These are phyloP conservation scores for Gopherus evgoodei DNA, from an alignment of 2,113 vertebrate species.

Conservation along the genomic window DNA sequence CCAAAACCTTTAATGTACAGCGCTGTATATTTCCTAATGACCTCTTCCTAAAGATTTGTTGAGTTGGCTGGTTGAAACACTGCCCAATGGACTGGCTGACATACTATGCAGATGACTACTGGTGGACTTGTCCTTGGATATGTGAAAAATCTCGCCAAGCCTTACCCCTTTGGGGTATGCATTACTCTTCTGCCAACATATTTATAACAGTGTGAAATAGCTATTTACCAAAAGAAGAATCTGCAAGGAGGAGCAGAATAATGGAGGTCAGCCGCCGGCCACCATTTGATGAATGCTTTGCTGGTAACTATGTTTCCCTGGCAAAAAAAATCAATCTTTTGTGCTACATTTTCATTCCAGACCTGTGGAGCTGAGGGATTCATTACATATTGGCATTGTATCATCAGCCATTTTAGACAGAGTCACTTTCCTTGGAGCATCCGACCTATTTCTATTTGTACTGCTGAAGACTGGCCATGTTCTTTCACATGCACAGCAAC, in stretches of 20 bases:
- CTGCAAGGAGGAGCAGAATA: conserved; percentile 56
- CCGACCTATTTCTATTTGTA: not conserved
- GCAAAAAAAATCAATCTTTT: conserved; percentile 63
- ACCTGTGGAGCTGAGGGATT: conserved; percentile 50
- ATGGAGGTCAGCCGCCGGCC: conserved; percentile 56
- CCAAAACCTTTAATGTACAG: not conserved
- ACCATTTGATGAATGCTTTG: conserved; percentile 53
- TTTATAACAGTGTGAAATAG: conserved; percentile 62
- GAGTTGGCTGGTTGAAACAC: not conserved
- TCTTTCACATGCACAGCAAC: not conserved
- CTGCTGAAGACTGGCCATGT: not conserved
- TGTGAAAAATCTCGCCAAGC: conserved; percentile 36
- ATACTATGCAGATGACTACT: not conserved
- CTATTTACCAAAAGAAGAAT: conserved; percentile 63
- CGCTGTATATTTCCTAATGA: conserved; percentile 19
- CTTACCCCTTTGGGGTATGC: conserved; percentile 23
- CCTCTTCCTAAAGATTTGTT: not conserved
- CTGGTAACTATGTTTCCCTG: conserved; percentile 42
- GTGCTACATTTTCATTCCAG: conserved; percentile 37
- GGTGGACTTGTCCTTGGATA: conserved; percentile 35
- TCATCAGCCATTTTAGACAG: conserved; percentile 45
- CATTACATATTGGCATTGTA: conserved; percentile 49
- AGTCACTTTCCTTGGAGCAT: conserved; percentile 44
- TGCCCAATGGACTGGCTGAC: not conserved
- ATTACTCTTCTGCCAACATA: conserved; percentile 49